Conservation (phyloP, 2,888 invertebrate genomes). For the Calameuta idolon region DNA sequence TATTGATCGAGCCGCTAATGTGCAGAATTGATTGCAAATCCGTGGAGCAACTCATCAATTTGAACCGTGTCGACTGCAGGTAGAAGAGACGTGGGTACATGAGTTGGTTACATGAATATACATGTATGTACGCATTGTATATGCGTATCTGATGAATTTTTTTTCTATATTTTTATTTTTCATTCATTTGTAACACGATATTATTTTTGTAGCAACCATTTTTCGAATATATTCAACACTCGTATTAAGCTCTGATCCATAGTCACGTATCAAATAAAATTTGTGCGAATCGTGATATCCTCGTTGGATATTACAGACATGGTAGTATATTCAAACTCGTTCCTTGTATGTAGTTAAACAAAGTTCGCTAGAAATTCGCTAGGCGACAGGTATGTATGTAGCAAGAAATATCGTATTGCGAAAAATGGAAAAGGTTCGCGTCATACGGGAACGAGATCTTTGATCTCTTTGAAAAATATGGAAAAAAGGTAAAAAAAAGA, state of each 20-base stretch:
- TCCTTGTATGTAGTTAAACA: neutral
- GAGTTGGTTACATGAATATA: neutral
- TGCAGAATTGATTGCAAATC: slow-evolving; percentile 53
- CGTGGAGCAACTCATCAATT: slow-evolving; percentile 45
- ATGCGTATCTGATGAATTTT: neutral
- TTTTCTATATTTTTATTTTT: neutral
- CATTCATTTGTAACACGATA: neutral
- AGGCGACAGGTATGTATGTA: neutral
- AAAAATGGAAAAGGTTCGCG: neutral
- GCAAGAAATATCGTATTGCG: no score
- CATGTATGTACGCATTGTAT: no score
- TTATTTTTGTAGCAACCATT: neutral
- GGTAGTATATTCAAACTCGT: neutral
- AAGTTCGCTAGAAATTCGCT: neutral
- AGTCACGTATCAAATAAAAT: neutral
- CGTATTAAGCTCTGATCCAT: neutral
- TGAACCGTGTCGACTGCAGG: slow-evolving; percentile 34
- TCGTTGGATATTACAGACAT: neutral
- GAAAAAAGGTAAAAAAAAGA: neutral
- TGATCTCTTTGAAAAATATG: neutral
- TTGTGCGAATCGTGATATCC: neutral
- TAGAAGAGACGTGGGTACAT: neutral
- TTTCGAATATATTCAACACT: neutral
- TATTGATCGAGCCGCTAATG: slow-evolving; percentile 55
- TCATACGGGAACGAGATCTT: neutral